Conservation (phyloP, 2,113 vertebrate species). For the Recurvirostra avosetta region DNA sequence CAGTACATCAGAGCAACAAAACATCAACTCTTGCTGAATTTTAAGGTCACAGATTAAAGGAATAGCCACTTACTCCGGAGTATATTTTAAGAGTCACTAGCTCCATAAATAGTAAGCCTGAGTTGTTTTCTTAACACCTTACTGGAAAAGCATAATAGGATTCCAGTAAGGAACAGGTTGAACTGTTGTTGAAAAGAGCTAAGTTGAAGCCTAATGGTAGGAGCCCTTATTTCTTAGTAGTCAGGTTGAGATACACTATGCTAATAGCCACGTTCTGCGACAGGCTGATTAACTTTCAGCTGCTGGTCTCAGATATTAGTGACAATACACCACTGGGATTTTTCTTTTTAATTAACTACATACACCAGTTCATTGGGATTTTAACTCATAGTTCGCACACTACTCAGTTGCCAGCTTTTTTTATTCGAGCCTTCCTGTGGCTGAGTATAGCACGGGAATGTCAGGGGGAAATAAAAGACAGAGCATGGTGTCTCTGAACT, state of each 20-base stretch:
- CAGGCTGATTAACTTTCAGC: not conserved
- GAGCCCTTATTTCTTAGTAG: not conserved
- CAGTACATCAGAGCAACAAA: not conserved
- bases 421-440: not conserved
- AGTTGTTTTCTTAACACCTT: slow-evolving; percentile 37
- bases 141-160: slow-evolving; percentile 60
- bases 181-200: not conserved
- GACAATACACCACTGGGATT: not conserved
- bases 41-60: slow-evolving; percentile 61
- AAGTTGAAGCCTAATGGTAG: not conserved
- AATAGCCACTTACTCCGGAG: slow-evolving; percentile 32
- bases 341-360: not conserved
- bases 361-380: not conserved
- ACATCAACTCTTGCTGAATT: slow-evolving; percentile 18
- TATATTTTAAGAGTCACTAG: slow-evolving; percentile 32
- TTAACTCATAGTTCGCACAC: not conserved
- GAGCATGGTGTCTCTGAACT: not conserved
- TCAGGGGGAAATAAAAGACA: not conserved
- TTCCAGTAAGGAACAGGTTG: slow-evolving; percentile 15
- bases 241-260: not conserved
- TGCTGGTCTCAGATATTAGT: not conserved
- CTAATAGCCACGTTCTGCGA: not conserved
- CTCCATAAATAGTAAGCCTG: slow-evolving; percentile 42
- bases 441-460: not conserved
- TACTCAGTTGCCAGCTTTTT: not conserved